Base-by-base conservation (phyloP, 1,140 invertebrate species). In the Ooceraea biroi region DNA sequence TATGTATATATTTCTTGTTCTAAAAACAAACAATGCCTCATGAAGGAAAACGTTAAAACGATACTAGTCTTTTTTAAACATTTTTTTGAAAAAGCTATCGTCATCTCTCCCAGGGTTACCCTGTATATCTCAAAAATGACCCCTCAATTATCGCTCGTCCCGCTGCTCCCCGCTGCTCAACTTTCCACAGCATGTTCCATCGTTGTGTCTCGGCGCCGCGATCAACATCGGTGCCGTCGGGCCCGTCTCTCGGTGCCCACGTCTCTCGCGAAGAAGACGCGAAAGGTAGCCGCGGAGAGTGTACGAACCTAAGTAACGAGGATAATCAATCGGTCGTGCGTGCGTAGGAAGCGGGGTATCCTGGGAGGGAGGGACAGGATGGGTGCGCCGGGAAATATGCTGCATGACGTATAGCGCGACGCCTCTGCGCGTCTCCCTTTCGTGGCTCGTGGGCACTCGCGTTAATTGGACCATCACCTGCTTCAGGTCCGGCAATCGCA, bases 311-410 rank as follows among this genome's bases (percentile, higher is more conserved):
- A 80, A 60, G 73, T 83, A 85, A 85, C 77, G 63, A 84, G 69
- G 69, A 89, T 89, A 89, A 89, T 89, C 85, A 89, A 85, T 89
- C 74, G 83, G 30, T 36, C 36, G 36, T 36, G 36, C 36, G 36
- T 8, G 41, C 88, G 85, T 90, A 85, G 85, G 88, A 90, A 65
- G 88, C 58, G 2, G 44, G 50, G 19, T 22, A 48, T 85, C 78
- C 61, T 83, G 85, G 63, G 63, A 55, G 55, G 82, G 69, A 63
- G 60, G 61, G 76, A 82, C 88, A 90, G 85, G 89, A 90, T 90
- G 89, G 89, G 89, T 83, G 89, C 73, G 88, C 71, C 89, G 57
- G 85, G 61, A 88, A 89, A 88, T 90, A 87, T 85, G 74, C 73
- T 22, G 68, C 22, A 83, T 86, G 84, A 89, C 73, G 73, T 84